Evolutionary conservation across 2,888 invertebrate genomes (phyloP).

Genomic region (Hetaerina titia): DNA sequence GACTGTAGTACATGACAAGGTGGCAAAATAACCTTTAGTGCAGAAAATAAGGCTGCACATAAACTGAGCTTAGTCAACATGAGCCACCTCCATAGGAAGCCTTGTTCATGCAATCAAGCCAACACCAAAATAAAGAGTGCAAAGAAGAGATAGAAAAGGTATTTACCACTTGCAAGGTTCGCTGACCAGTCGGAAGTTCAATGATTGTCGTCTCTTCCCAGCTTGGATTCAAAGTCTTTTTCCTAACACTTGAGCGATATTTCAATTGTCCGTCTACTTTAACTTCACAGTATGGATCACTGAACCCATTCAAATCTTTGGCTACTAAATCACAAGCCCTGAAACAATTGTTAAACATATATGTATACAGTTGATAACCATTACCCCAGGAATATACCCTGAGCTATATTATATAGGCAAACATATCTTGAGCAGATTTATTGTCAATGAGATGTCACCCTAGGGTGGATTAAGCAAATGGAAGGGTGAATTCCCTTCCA

Average conservation of each 20-base stretch:
- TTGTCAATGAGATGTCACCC: no score
- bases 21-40: no score
- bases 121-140: not conserved
- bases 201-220: conserved; percentile 80
- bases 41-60: no score
- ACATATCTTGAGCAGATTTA: no score
- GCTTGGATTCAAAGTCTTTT: conserved; percentile 79
- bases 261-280: conserved; percentile 78
- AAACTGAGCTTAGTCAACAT: no score
- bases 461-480: no score
- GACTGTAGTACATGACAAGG: no score
- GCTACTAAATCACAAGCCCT: conserved; percentile 79
- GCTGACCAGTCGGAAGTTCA: conserved; percentile 76
- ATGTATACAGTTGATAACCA: no score
- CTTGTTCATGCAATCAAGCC: not conserved
- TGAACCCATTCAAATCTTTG: conserved; percentile 80
- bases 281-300: conserved; percentile 80
- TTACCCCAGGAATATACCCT: no score
- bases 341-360: conserved; percentile 57
- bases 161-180: conserved; percentile 78
- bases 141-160: conserved; percentile 32
- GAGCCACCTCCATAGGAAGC: no score
- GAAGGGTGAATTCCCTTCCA: no score
- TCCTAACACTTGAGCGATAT: conserved; percentile 79
- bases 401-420: no score